phyloP scores from a whole-genome alignment of 2,888 invertebrate genomes.

The Andrena haemorrhoa region DNA sequence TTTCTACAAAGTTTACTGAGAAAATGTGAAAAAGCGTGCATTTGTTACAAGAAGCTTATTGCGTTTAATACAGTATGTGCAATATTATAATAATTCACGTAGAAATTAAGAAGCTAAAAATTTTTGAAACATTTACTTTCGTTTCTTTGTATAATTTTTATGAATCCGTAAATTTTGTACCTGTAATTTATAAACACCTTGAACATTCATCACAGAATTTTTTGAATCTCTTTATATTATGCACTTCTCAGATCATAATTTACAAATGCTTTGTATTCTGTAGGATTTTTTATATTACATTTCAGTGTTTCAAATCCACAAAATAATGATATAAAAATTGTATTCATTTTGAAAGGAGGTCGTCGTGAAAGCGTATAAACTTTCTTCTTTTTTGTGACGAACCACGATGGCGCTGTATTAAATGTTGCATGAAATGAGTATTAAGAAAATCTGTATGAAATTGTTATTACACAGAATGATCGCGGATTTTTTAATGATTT shows the following conservation, averaged over 20 bases:
- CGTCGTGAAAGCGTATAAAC: background rate
- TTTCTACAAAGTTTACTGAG: too few species aligned
- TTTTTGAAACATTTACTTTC: too few species aligned
- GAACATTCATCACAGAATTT: background rate
- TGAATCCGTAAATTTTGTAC: background rate
- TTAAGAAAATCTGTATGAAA: slow-evolving; percentile 71
- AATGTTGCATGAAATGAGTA: slow-evolving; percentile 79
- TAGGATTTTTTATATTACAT: background rate
- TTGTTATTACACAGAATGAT: slow-evolving; percentile 65
- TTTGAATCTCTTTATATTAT: too few species aligned
- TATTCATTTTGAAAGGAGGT: too few species aligned
- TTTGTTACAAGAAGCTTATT: too few species aligned
- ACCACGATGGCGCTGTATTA: slow-evolving; percentile 73
- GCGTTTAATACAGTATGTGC: too few species aligned
- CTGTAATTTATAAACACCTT: background rate
- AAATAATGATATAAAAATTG: background rate
- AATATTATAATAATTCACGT: too few species aligned
- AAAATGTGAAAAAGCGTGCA: too few species aligned
- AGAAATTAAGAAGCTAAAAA: too few species aligned
- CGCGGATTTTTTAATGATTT: slow-evolving; percentile 31
- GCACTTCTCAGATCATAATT: background rate
- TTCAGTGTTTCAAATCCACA: background rate
- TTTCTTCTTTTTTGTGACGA: slow-evolving; percentile 47
- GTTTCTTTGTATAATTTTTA: background rate
- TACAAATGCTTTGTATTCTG: background rate